Evolutionary conservation across 2,113 vertebrate genomes (phyloP), one percentile per base, ranked within the genome.

Genomic region (Lichenostomus cassidix): DNA sequence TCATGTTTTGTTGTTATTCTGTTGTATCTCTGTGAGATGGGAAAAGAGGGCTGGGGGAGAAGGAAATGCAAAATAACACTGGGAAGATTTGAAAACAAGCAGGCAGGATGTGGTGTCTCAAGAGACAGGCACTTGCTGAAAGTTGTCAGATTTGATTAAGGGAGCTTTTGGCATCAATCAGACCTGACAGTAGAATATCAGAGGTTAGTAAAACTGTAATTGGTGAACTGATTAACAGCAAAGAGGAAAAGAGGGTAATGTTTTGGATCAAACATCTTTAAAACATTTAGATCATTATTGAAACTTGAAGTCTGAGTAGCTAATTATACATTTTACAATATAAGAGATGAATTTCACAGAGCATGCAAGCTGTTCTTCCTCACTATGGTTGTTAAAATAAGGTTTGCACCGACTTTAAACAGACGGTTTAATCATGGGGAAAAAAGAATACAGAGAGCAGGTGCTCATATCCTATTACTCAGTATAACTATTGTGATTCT

Each of bases 121-220:
- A 60, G 97, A 92, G 96, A 84, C 74, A 89, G 50, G 22, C 81
- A 58, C 87, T 95, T 96, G 94, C 90, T 94, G 69, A 49, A 92
- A 80, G 87, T 97, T 98, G 97, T 98, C 96, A 97, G 89, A 87
- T 97, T 89, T 96, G 84, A 97, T 98, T 98, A 98, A 81, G 47
- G 89, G 35, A 83, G 28, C 77, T 92, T 74, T 97, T 97, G 94
- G 92, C 87, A 94, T 97, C 97, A 96, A 97, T 98, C 96, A 97
- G 92, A 97, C 65, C 62, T 98, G 97, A 97, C 97, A 97, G 94
- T 91, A 94, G 70, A 95, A 44, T 96, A 97, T 92, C 96, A 97
- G 75, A 97, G 96, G 92, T 97, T 97, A 97, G 89, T 89, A 76
- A 88, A 97, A 89, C 92, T 96, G 17, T 97, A 98, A 97, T 98